Evolutionary conservation across 2,888 invertebrate genomes (phyloP).

Genomic region (Ariolimax columbianus): DNA sequence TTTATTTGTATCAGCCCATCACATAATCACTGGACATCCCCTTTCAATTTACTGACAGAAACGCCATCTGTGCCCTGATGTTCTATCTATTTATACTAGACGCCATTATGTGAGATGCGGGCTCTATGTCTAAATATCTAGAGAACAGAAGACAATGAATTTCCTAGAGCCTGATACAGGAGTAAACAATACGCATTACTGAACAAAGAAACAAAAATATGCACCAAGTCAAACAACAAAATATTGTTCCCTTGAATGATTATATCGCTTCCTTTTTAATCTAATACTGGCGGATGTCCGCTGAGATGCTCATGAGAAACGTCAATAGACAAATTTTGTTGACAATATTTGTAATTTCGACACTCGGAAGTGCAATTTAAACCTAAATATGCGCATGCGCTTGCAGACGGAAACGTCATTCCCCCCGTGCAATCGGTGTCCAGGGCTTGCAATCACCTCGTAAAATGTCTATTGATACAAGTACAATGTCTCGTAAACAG

Average conservation of each 20-base stretch:
- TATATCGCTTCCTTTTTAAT: background rate
- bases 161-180: too few species aligned
- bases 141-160: too few species aligned
- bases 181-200: too few species aligned
- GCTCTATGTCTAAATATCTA: too few species aligned
- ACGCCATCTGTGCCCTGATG: too few species aligned
- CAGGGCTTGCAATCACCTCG: background rate
- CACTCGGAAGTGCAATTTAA: slow-evolving; percentile 22
- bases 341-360: background rate
- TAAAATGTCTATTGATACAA: slow-evolving; percentile 11
- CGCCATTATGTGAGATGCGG: too few species aligned
- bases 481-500: slow-evolving; percentile 32
- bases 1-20: too few species aligned
- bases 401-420: slow-evolving; percentile 13
- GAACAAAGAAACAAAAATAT: background rate
- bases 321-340: background rate
- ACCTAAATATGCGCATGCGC: background rate
- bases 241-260: background rate
- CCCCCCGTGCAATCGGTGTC: slow-evolving; percentile 1
- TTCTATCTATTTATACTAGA: too few species aligned
- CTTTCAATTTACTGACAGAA: too few species aligned
- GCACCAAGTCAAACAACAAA: background rate
- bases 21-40: too few species aligned
- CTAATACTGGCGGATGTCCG: background rate
- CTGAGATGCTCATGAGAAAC: background rate